These are phyloP conservation scores for Tethya wilhelma DNA, from an alignment of 37 sponge, comb jelly and placozoan genomes.

Conservation along the genomic window DNA sequence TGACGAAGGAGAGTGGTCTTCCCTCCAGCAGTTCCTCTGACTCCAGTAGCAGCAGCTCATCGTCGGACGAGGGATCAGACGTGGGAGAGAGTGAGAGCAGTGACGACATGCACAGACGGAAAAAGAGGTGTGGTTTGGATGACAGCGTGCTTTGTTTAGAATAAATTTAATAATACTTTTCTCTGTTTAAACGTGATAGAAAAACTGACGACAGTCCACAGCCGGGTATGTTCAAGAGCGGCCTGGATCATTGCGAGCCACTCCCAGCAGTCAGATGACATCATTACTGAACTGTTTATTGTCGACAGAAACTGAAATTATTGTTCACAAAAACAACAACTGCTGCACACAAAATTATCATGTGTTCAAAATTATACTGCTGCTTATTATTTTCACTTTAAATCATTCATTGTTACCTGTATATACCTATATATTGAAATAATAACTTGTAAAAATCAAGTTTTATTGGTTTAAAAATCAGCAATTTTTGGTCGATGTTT, in stretches of 20 bases:
- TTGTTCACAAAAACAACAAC: too few species aligned
- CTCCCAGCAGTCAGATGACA: conserved; percentile 6
- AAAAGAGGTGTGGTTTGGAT: conserved; percentile 43
- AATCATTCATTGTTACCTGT: too few species aligned
- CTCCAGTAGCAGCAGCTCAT: conserved; percentile 53
- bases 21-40: conserved; percentile 76
- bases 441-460: not conserved
- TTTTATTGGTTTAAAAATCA: not conserved
- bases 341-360: too few species aligned
- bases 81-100: conserved; percentile 35
- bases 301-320: too few species aligned
- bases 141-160: not conserved
- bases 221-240: not conserved
- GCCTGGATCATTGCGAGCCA: too few species aligned
- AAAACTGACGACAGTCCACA: conserved; percentile 25
- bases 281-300: too few species aligned
- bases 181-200: not conserved
- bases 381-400: too few species aligned
- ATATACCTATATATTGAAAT: too few species aligned
- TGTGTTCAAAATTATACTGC: too few species aligned
- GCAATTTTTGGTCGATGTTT: too few species aligned
- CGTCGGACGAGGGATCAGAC: conserved; percentile 79
- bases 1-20: conserved; percentile 72
- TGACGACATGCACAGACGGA: conserved; percentile 52
- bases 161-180: not conserved